Conservation (phyloP, 2,113 vertebrate genomes). For the Cheirogaleus medius region DNA sequence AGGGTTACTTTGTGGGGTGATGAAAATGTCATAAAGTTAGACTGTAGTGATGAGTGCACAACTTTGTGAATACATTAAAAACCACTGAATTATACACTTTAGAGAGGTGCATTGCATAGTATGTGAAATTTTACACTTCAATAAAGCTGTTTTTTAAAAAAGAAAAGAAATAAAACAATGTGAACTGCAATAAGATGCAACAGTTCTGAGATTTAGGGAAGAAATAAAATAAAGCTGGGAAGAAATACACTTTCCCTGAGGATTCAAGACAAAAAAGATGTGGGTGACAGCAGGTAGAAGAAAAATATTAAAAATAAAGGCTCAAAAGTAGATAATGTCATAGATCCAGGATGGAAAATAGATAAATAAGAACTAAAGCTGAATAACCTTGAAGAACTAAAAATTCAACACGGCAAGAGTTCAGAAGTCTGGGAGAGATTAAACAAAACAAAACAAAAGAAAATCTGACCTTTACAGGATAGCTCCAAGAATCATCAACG, state of each 20-base stretch:
- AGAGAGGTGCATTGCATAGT: not conserved
- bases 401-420: constrained; percentile 31
- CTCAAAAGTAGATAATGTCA: not conserved
- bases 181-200: constrained; percentile 1
- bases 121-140: not conserved
- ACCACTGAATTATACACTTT: not conserved
- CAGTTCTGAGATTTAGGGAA: not conserved
- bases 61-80: not conserved
- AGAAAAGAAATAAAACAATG: not conserved
- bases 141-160: not conserved
- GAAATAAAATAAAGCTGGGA: not conserved
- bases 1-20: not conserved
- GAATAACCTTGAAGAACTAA: constrained; percentile 39
- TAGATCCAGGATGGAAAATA: not conserved
- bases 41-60: not conserved
- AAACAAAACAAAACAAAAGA: constrained; percentile 39
- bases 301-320: constrained; percentile 4
- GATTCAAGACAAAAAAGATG: constrained; percentile 36
- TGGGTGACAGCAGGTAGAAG: not conserved
- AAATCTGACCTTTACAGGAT: constrained; percentile 30
- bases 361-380: constrained; percentile 5
- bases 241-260: not conserved
- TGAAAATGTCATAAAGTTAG: not conserved
- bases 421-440: constrained; percentile 62
- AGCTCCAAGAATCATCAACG: not conserved